phyloP scores from a whole-genome alignment of 2,888 invertebrate species.

The Stenotaenia linearis region DNA sequence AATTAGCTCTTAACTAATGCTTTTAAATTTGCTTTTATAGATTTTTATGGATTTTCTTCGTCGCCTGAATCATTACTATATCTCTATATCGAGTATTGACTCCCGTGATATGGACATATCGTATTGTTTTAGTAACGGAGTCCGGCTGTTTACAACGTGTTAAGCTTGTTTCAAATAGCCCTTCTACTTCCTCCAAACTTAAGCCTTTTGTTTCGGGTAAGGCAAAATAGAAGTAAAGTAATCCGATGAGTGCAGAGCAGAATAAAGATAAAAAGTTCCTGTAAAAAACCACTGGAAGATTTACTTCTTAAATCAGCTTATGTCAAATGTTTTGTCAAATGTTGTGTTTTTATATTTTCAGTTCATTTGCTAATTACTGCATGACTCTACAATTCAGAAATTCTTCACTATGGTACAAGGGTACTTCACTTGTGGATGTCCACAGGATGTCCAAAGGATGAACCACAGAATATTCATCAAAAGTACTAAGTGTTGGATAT shows the following conservation, averaged over 20 bases:
- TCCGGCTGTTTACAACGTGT: slow-evolving; percentile 31
- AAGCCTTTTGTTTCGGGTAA: slow-evolving; percentile 55
- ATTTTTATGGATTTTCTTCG: slow-evolving; percentile 30
- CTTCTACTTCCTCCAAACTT: slow-evolving; percentile 52
- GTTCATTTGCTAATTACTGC: too few relatives aligned
- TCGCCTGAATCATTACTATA: slow-evolving; percentile 38
- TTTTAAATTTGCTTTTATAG: too few relatives aligned
- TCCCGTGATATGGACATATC: slow-evolving; percentile 51
- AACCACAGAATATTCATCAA: too few relatives aligned
- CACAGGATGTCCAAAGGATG: too few relatives aligned
- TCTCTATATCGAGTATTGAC: slow-evolving; percentile 47
- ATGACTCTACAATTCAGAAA: too few relatives aligned
- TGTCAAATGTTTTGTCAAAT: too few relatives aligned
- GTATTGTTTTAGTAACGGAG: slow-evolving; percentile 43
- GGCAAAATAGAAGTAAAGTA: slow-evolving; percentile 49
- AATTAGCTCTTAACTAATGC: too few relatives aligned
- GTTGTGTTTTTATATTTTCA: too few relatives aligned
- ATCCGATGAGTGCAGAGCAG: slow-evolving; percentile 48
- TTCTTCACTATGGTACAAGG: too few relatives aligned
- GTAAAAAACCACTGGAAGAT: slow-evolving; percentile 37
- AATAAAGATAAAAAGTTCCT: slow-evolving; percentile 55
- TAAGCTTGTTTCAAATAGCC: slow-evolving; percentile 45
- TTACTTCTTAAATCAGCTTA: too few relatives aligned
- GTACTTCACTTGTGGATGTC: too few relatives aligned
- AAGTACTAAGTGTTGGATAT: too few relatives aligned